These are phyloP conservation scores for Hydractinia echinata DNA, from an alignment of 30 jellyfish, hydroid and myxozoan genomes.

Conservation along the genomic window DNA sequence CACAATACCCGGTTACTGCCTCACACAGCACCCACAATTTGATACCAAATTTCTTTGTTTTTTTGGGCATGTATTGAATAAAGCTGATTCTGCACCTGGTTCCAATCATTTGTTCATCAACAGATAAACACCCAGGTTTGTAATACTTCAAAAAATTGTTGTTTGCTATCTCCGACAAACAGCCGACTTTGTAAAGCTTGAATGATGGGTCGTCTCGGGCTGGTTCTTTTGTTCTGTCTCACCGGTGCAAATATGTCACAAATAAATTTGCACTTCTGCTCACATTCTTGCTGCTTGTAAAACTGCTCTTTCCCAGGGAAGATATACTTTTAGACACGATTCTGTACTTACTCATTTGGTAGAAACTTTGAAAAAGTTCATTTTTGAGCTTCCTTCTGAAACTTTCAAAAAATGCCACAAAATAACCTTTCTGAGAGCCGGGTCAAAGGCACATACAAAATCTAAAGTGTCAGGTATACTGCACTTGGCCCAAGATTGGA, in stretches of 20 bases:
- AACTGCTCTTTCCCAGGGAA: no score
- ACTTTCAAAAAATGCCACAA: no score
- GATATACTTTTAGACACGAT: no score
- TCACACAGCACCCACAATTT: conserved; percentile 41
- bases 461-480: no score
- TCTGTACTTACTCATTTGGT: no score
- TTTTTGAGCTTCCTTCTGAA: no score
- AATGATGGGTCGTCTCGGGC: conserved; percentile 4
- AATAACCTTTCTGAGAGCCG: no score
- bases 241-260: conserved; percentile 12
- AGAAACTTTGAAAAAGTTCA: no score
- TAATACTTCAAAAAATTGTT: background rate
- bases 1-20: conserved; percentile 33
- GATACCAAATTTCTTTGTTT: conserved; percentile 27
- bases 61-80: conserved; percentile 41
- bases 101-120: conserved; percentile 8
- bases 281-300: no score
- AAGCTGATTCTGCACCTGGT: conserved; percentile 1
- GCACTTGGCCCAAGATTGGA: no score
- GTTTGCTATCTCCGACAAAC: background rate
- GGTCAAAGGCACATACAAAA: no score
- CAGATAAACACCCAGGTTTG: conserved; percentile 2
- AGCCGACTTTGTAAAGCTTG: background rate
- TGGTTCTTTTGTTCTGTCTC: conserved; percentile 18
- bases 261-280: no score